Conservation (phyloP, 2,113 vertebrate genomes). For the Motacilla tschutschensis region DNA sequence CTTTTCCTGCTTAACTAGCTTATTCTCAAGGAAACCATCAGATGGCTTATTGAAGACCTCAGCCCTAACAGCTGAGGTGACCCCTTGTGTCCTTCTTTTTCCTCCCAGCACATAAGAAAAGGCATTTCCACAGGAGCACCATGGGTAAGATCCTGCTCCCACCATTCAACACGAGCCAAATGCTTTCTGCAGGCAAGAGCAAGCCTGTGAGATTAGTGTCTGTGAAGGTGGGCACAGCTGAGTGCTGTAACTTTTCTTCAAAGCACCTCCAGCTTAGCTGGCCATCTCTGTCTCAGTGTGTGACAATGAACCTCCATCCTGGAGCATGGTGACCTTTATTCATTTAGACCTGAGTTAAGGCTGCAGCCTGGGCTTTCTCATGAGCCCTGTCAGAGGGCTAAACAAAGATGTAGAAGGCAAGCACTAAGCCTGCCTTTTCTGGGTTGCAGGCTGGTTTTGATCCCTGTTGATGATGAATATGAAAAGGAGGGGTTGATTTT, state of each 20-base stretch:
- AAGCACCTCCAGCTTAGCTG: not conserved
- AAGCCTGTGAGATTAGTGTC: not conserved
- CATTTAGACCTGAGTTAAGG: not conserved
- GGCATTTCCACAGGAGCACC: not conserved
- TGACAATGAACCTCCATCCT: not conserved
- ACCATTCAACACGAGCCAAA: not conserved
- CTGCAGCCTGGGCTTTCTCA: not conserved
- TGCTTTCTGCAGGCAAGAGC: too few relatives aligned
- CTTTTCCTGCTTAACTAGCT: not conserved
- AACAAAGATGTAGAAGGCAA: not conserved
- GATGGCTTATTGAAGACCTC: not conserved
- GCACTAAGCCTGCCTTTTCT: not conserved
- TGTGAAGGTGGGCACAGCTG: not conserved
- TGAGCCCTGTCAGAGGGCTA: not conserved
- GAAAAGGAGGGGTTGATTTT: not conserved
- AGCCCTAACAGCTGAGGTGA: not conserved
- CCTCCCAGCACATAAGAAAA: not conserved
- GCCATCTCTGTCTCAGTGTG: not conserved
- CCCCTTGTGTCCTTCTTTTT: not conserved
- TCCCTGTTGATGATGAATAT: not conserved
- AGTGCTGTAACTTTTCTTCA: not conserved
- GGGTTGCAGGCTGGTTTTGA: not conserved
- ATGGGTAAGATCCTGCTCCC: not conserved
- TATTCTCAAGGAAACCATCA: not conserved
- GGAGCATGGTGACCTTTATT: not conserved